Conservation (phyloP, 2,797 vertebrate species). For the Cyprinella venusta region DNA sequence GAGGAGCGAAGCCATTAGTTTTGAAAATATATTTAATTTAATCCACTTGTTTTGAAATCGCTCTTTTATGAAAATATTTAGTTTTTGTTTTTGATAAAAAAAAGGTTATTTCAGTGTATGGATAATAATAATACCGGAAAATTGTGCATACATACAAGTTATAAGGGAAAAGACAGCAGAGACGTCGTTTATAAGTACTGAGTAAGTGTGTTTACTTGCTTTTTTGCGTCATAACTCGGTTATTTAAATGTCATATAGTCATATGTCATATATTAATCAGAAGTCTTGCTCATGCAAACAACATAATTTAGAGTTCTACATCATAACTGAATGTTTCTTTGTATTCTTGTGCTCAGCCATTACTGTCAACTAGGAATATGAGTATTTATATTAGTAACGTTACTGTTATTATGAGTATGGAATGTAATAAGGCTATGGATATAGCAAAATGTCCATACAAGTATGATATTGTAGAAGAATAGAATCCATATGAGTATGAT, state of each 20-base stretch:
- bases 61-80: too few relatives aligned
- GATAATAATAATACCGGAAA: not conserved
- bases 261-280: too few relatives aligned
- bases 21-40: not conserved
- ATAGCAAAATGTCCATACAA: not conserved
- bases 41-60: not conserved
- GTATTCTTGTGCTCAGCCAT: not conserved
- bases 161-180: not conserved
- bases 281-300: not conserved
- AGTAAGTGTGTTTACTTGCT: too few relatives aligned
- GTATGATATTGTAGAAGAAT: not conserved
- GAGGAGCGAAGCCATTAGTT: not conserved
- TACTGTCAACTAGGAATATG: not conserved
- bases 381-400: too few relatives aligned
- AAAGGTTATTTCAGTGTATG: not conserved
- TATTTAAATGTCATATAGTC: conserved; percentile 1
- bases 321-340: not conserved
- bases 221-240: not conserved
- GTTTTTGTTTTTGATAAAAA: too few relatives aligned
- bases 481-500: too few relatives aligned
- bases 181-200: not conserved
- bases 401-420: too few relatives aligned
- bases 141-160: too few relatives aligned
- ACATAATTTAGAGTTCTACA: not conserved
- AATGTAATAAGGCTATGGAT: not conserved